phyloP scores from a whole-genome alignment of 2,113 vertebrate species.

The Cervus canadensis region DNA sequence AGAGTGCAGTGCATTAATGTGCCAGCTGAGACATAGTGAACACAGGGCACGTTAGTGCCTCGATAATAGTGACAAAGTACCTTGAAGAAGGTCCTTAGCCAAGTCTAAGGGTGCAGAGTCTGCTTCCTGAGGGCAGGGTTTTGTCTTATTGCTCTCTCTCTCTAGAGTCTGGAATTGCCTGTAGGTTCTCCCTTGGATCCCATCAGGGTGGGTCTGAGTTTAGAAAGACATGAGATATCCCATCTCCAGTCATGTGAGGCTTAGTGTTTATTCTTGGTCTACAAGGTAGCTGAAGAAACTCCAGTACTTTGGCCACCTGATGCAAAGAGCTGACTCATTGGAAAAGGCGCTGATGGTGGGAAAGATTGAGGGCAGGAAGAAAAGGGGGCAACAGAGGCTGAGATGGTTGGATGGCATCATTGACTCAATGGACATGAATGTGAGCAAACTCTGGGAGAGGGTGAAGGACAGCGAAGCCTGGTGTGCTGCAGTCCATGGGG shows the following conservation, averaged over 20 bases:
- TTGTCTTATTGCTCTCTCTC: not conserved
- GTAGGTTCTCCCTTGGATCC: not conserved
- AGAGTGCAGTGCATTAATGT: fast-evolving
- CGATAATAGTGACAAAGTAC: fast-evolving
- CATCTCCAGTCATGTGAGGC: not conserved
- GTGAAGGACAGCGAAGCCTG: not conserved
- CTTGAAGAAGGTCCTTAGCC: not conserved
- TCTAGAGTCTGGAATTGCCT: not conserved
- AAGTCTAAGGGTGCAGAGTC: not conserved
- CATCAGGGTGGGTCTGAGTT: not conserved
- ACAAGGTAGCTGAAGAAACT: not conserved
- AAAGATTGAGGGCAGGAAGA: not conserved
- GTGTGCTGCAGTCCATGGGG: not conserved
- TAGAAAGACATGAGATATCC: not conserved
- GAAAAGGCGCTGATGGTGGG: not conserved
- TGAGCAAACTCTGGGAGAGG: not conserved
- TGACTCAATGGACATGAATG: not conserved
- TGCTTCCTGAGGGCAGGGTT: not conserved
- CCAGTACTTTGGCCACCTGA: not conserved
- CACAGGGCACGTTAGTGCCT: not conserved
- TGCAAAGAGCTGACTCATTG: not conserved
- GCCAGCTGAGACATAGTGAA: not conserved
- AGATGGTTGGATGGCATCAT: not conserved
- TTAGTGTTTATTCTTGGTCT: not conserved
- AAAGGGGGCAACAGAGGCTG: not conserved